A percentile compares a stretch with the other conserved stretches of the same genome.
Evolutionary conservation across 2,888 invertebrate genomes (phyloP).

Genomic region (Drosophila peninsularis): DNA sequence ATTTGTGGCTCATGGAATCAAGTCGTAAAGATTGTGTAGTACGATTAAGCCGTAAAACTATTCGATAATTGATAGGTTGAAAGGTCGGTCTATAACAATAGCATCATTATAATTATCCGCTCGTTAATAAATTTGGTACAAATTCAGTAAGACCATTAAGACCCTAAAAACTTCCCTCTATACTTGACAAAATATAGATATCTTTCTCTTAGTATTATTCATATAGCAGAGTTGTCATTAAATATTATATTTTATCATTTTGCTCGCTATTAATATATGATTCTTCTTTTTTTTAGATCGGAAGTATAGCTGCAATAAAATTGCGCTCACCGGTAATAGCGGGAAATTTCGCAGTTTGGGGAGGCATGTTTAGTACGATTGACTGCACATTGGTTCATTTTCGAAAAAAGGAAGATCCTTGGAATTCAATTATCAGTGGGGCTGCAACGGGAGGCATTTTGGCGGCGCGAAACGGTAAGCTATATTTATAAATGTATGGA

Average conservation of each 20-base stretch:
- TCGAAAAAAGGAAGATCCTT: conserved; percentile 98
- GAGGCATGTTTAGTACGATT: conserved; percentile 98
- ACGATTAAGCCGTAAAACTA: neutral
- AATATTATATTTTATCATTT: neutral
- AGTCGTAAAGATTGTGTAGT: neutral
- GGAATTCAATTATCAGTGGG: conserved; percentile 98
- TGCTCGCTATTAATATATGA: neutral
- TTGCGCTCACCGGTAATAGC: conserved; percentile 97
- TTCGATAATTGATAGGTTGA: neutral
- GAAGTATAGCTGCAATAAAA: conserved; percentile 91
- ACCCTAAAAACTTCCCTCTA: no score
- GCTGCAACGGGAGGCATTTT: conserved; percentile 98
- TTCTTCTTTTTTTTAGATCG: conserved; percentile 85
- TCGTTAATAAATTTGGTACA: no score
- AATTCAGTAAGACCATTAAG: no score
- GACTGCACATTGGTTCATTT: conserved; percentile 98
- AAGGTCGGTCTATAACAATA: no score
- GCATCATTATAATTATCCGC: no score
- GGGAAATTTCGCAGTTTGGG: conserved; percentile 99
- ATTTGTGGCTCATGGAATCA: neutral
- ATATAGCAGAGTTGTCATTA: neutral
- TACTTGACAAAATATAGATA: no score
- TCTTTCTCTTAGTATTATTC: no score
- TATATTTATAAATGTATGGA: no score
- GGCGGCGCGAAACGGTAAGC: conserved; percentile 95